phyloP scores from a whole-genome alignment of 2,888 invertebrate genomes.

The Pseudanteris insignis region DNA sequence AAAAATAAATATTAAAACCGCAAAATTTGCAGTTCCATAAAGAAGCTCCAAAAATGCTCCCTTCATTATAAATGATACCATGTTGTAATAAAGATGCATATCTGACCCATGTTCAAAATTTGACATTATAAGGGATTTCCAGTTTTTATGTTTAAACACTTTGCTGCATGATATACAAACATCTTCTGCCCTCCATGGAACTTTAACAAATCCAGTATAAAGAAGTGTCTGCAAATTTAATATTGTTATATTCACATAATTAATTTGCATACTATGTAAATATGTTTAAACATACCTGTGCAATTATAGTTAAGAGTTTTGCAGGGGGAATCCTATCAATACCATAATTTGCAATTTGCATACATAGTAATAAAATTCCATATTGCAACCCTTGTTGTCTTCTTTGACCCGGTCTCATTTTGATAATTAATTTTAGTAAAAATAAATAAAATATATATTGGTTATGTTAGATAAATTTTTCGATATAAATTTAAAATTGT shows the following conservation, averaged over 20 bases:
- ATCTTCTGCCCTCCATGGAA: slow-evolving; percentile 67
- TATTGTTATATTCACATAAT: no score
- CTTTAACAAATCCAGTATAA: slow-evolving; percentile 67
- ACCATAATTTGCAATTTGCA: slow-evolving; percentile 64
- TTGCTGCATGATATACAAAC: slow-evolving; percentile 70
- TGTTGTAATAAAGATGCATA: slow-evolving; percentile 75
- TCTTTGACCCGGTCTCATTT: slow-evolving; percentile 55
- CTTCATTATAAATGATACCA: slow-evolving; percentile 72
- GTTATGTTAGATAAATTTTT: no score
- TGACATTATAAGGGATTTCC: slow-evolving; percentile 68
- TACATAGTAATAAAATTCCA: slow-evolving; percentile 56
- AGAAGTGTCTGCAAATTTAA: slow-evolving; percentile 64
- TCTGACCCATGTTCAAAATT: slow-evolving; percentile 72
- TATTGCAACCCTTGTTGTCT: slow-evolving; percentile 59
- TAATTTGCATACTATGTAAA: no score
- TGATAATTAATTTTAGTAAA: slow-evolving; percentile 7
- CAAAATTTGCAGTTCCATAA: slow-evolving; percentile 70
- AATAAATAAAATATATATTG: no score
- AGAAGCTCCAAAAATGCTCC: slow-evolving; percentile 69
- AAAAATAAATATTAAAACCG: slow-evolving; percentile 68
- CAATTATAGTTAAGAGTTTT: slow-evolving; percentile 66
- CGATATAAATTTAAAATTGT: no score
- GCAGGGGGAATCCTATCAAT: slow-evolving; percentile 69
- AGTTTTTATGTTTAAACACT: slow-evolving; percentile 66
- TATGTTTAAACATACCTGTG: slow-evolving; percentile 64